Percentiles rank a stretch among this genome's conserved stretches.
Evolutionary conservation across 2,113 vertebrate species (phyloP).

Genomic region (Pluvialis apricaria): DNA sequence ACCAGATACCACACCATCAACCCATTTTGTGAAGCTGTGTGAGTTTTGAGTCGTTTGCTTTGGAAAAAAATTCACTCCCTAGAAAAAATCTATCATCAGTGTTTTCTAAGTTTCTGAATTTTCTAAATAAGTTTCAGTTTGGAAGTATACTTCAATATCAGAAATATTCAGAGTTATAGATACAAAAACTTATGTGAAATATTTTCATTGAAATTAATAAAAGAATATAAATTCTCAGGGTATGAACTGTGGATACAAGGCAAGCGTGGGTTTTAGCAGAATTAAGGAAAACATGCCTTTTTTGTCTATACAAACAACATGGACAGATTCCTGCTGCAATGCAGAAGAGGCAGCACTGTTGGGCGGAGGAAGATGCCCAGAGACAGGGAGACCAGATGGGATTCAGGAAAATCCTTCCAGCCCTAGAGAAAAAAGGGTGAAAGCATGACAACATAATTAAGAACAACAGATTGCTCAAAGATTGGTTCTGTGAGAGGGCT

Average conservation of each 20-base stretch:
- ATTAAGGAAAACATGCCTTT: background rate
- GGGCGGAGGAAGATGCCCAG: background rate
- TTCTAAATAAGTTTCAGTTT: background rate
- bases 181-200: background rate
- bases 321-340: background rate
- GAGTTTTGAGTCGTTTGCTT: background rate
- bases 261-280: background rate
- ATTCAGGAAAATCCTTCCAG: background rate
- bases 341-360: background rate
- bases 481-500: background rate
- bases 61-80: background rate
- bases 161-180: background rate
- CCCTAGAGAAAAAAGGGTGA: background rate
- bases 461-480: background rate
- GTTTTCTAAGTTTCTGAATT: background rate
- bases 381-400: background rate
- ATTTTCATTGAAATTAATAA: background rate
- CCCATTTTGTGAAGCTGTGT: background rate
- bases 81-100: background rate
- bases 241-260: background rate
- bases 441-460: background rate
- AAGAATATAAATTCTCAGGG: rapidly evolving
- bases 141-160: background rate
- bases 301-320: background rate
- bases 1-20: background rate